Percentiles rank a stretch among this genome's conserved stretches.
Conservation (phyloP, 2,113 vertebrate species). For the Aspiorhynchus laticeps region DNA sequence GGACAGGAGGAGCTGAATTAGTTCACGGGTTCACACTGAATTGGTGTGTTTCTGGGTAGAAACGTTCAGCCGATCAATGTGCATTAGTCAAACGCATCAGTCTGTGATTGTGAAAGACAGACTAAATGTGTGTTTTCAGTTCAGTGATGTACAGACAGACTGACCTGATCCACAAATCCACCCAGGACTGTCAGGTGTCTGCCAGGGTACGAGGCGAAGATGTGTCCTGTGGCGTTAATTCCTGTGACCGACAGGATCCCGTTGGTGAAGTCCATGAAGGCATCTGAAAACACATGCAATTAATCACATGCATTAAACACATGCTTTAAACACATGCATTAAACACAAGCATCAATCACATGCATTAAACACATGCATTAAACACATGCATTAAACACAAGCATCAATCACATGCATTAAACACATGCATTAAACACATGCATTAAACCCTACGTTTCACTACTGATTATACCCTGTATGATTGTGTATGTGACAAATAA, state of each 20-base stretch:
- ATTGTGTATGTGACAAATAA: no score
- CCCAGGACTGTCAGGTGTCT: constrained; percentile 84
- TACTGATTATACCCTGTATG: no score
- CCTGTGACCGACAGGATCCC: constrained; percentile 86
- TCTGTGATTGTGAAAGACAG: not conserved
- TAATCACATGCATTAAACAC: no score
- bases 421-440: no score
- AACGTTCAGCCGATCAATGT: constrained; percentile 68
- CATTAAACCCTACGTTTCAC: no score
- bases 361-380: no score
- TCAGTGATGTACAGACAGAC: not conserved
- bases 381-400: constrained; percentile 53
- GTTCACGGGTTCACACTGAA: constrained; percentile 64
- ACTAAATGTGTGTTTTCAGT: not conserved
- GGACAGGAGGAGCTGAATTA: constrained; percentile 52
- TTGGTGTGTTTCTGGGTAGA: constrained; percentile 57
- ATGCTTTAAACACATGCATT: not conserved
- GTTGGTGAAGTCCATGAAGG: constrained; percentile 85
- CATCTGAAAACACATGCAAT: constrained; percentile 82
- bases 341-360: no score
- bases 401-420: no score
- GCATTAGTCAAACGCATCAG: constrained; percentile 67
- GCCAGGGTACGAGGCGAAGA: constrained; percentile 94
- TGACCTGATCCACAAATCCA: constrained; percentile 90
- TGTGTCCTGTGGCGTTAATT: constrained; percentile 91